Conservation (phyloP, 2,888 invertebrate species). For the Rhimphoctona megacephalus region DNA sequence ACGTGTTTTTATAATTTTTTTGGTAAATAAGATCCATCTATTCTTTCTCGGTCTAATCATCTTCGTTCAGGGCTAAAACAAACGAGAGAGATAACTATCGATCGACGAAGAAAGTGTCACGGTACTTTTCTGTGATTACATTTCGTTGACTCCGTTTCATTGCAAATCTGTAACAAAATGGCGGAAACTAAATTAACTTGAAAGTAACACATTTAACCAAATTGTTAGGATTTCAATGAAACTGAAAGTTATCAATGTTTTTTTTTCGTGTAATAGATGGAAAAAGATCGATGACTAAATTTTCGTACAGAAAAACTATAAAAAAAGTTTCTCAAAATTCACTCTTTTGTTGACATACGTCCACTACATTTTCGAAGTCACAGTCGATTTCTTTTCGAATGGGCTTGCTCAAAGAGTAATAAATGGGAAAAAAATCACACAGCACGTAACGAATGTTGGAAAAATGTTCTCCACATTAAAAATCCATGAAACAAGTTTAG, state of each 20-base stretch:
- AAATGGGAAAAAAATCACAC: slow-evolving; percentile 4
- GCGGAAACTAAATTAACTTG: background rate
- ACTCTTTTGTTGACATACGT: too few relatives aligned
- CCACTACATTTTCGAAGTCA: background rate
- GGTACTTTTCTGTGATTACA: background rate
- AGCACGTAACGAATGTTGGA: slow-evolving; percentile 1
- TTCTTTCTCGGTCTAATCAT: background rate
- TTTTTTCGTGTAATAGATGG: background rate
- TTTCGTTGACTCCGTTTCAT: background rate
- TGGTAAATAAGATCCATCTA: background rate
- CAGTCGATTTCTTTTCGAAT: background rate
- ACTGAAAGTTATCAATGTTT: background rate
- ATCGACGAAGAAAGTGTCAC: background rate
- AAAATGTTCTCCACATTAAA: slow-evolving; percentile 16
- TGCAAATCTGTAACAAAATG: background rate
- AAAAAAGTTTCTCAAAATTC: background rate
- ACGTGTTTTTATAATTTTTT: background rate
- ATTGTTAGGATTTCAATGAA: background rate
- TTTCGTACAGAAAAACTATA: background rate
- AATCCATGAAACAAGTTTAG: background rate
- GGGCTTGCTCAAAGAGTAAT: background rate
- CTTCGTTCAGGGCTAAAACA: background rate
- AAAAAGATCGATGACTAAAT: background rate
- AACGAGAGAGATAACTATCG: background rate
- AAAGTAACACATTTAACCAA: background rate